Base-by-base conservation (phyloP, 2,888 invertebrate genomes). In the Steinernema scapterisci region DNA sequence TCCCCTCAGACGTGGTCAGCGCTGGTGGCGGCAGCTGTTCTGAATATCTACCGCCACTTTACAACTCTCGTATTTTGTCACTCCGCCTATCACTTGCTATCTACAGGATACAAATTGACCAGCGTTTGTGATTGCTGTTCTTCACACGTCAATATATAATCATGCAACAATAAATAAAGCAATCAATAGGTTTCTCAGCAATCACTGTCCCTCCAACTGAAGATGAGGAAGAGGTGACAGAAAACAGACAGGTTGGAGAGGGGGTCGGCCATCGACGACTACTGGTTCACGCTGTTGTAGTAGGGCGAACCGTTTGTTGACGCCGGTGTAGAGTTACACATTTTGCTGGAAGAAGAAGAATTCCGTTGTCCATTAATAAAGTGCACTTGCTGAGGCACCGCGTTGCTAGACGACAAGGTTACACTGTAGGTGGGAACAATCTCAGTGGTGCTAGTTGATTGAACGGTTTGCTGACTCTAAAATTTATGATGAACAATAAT, bases 1-100 rank as follows among this genome's bases (percentile, higher is more conserved):
- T 38, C 38, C 25, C 63, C 31, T 63, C 38, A 16, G 19, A 16
- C 63, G 63, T 63, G 63, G 63, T 63, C 63, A 63, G 27, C 63
- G 63, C 63, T 63, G 63, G 63, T 31, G 63, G 27, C 63, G 27
- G 27, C 63, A 63, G 63, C 63, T 63, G 63, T 63, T 63, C 25
- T 27, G 16, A 63, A 63, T 63, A 63, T 63, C 63, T 63, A 63
- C 63, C 63, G 31, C 63, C 63, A 63, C 63, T 63, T 63, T 63
- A 63, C 63, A 63, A 63, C 63, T 9, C 38, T 63, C 6, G 16
- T 16, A 31, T 31, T 31, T 63, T 31, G 63, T 63, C 63, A 63
- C 63, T 63, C 63, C 54, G 54, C 54, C 54, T 63, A 31, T 63
- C 38, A 31, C 27, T 63, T 11, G 63, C 38, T 16, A 23, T 54